Evolutionary conservation across 2,797 vertebrate genomes (phyloP).

Genomic region (Sarcoramphus papa): DNA sequence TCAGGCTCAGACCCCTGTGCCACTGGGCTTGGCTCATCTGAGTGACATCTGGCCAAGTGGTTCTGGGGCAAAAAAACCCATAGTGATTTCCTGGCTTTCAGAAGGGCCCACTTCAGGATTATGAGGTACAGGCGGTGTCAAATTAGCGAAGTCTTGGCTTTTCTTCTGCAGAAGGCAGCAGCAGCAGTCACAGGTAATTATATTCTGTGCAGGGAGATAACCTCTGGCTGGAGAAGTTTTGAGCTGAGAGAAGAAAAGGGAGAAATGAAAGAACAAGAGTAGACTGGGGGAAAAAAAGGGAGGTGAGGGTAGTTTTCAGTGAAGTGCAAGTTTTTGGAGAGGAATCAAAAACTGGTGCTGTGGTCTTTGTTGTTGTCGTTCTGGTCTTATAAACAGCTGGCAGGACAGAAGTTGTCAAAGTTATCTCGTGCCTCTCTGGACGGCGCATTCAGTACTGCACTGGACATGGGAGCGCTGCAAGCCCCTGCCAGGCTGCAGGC

Average conservation of each 20-base stretch:
- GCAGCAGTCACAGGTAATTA: background rate
- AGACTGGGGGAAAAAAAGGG: background rate
- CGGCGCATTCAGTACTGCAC: fast-evolving
- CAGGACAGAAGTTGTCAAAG: background rate
- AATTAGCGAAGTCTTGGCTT: background rate
- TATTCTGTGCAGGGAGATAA: background rate
- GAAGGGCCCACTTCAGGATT: background rate
- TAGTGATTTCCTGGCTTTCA: background rate
- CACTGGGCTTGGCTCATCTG: fast-evolving
- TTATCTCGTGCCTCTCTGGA: fast-evolving
- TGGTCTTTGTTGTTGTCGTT: background rate
- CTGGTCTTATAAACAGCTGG: background rate
- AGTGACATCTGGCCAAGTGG: background rate
- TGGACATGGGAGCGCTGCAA: fast-evolving
- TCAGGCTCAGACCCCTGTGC: fast-evolving
- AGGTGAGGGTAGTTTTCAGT: background rate
- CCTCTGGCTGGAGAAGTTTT: background rate
- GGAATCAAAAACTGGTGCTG: background rate
- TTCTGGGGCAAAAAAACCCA: background rate
- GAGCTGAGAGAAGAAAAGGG: background rate
- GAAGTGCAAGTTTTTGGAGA: background rate
- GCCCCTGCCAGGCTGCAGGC: background rate
- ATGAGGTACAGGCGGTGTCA: background rate
- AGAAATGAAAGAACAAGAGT: background rate
- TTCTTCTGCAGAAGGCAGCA: background rate